Base-by-base conservation (phyloP, 2,888 invertebrate species). In the Pammene fasciana region DNA sequence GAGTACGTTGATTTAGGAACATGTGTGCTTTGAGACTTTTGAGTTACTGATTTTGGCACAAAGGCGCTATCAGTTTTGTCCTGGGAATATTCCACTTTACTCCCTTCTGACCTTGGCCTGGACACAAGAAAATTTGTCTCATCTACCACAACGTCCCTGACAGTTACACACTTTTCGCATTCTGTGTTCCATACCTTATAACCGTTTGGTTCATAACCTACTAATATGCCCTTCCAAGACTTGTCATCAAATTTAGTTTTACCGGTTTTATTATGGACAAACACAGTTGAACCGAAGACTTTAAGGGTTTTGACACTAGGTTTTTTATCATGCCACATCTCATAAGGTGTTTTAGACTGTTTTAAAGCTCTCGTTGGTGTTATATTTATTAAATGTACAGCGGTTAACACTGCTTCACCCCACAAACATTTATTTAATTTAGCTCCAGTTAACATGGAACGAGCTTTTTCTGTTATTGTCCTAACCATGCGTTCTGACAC, bases 401-500 rank as follows among this genome's bases (percentile, higher is more conserved):
- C 38, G 9, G 38, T 38, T 38, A 9, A 9, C 38, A 38, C 38
- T 38, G 38, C 38, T 38, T 38, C 38, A 38, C 38, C 38, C 38
- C 38, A 38, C 9, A 38, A 6, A 38, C 6, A 38, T 38, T 38
- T 38, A 38, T 38, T 38, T 9, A 38, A 38, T 38, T 38, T 38
- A 38, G 38, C 38, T 9, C 38, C 38, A 6, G 38, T 38, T 38
- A 38, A 38, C 45, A 59, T 10, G 1, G 59, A 43, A n/a, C 59
- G 45, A 45, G 59, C 59, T 13, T 43, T 59, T 59, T 59, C 45
- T 13, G 45, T 59, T 6, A 59, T 43, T 16, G 81, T 81, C 71
- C 84, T 67, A 45, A 76, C 77, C 82, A 86, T 84, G 5, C 85
- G 73, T 71, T 86, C 84, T 18, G 83, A 73, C 13, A 84, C 79